Evolutionary conservation across 2,888 invertebrate genomes (phyloP).

Genomic region (Ophioninae sp.): DNA sequence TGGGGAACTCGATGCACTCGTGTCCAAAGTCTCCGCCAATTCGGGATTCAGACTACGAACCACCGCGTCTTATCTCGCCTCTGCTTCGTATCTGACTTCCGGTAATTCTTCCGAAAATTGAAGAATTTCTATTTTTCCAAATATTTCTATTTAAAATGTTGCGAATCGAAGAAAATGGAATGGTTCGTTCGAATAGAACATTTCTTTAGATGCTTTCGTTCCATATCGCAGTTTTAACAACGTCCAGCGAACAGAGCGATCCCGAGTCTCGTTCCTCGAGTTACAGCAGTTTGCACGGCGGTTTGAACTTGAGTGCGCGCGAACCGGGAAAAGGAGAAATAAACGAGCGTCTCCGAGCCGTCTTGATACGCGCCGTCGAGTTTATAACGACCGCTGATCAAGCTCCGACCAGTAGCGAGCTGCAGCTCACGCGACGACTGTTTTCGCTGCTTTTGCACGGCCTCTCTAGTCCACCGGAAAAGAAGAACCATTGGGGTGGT

Average conservation of each 20-base stretch:
- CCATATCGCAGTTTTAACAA: slow-evolving; percentile 73
- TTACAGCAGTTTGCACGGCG: slow-evolving; percentile 73
- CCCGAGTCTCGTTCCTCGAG: slow-evolving; percentile 77
- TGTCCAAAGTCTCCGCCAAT: slow-evolving; percentile 75
- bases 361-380: slow-evolving; percentile 82
- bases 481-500: slow-evolving; percentile 76
- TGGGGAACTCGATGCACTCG: slow-evolving; percentile 83
- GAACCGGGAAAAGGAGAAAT: slow-evolving; percentile 80
- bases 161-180: not conserved
- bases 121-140: no score
- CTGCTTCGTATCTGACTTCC: slow-evolving; percentile 75
- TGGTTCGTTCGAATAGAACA: not conserved
- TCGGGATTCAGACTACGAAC: slow-evolving; percentile 77
- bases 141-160: not conserved
- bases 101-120: slow-evolving; percentile 64
- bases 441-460: slow-evolving; percentile 82
- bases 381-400: slow-evolving; percentile 80
- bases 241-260: slow-evolving; percentile 79
- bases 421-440: slow-evolving; percentile 82
- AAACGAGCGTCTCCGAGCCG: slow-evolving; percentile 82
- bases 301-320: slow-evolving; percentile 65
- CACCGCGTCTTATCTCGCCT: slow-evolving; percentile 77
- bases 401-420: slow-evolving; percentile 74
- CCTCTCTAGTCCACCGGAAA: slow-evolving; percentile 75
- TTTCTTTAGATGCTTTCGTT: not conserved